Base-by-base conservation (phyloP, 64 coral and sea anemone genomes). In the Actinia tenebrosa region DNA sequence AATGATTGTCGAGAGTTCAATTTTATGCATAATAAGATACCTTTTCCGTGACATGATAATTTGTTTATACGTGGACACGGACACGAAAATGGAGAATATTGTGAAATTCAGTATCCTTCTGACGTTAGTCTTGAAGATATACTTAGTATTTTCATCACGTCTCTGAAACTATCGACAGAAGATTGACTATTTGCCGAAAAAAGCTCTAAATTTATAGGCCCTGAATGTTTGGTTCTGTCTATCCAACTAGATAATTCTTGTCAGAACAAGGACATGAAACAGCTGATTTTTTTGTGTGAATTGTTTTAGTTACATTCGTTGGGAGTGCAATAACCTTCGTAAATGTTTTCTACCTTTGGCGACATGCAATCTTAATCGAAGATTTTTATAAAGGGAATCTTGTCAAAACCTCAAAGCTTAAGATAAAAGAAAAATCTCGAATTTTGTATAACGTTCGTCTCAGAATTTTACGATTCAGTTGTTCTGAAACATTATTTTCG, bases 401-500 rank as follows among this genome's bases (percentile, higher is more conserved):
- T n/a, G 2, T 66, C n/a, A 66, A 22, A n/a, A 20, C 22, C 15
- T 3, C 63, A n/a, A n/a, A n/a, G 19, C 63, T 66, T n/a, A n/a
- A 9, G 25, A 25, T 13, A 75, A 15, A 30, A 14, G 22, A 27
- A 75, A 30, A 75, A 75, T 75, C 25, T 75, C 69, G 11, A 15
- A 13, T 14, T 14, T 75, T 75, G 0, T 10, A 75, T 27, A 43
- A 75, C 69, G 25, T 30, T 37, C 1, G n/a, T 8, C 23, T 72
- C 26, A 75, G 69, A 75, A 75, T 75, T 75, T 75, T 75, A 75
- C 20, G 64, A 75, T 75, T 37, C 25, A 75, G 19, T 75, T 75
- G n/a, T 37, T 75, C 69, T 75, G 69, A 75, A 75, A 42, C 69
- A 75, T 43, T 25, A 75, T 30, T 75, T 75, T 75, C 69, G 69